Conservation (phyloP, 2,888 invertebrate species). For the Chrysolina haemoptera region DNA sequence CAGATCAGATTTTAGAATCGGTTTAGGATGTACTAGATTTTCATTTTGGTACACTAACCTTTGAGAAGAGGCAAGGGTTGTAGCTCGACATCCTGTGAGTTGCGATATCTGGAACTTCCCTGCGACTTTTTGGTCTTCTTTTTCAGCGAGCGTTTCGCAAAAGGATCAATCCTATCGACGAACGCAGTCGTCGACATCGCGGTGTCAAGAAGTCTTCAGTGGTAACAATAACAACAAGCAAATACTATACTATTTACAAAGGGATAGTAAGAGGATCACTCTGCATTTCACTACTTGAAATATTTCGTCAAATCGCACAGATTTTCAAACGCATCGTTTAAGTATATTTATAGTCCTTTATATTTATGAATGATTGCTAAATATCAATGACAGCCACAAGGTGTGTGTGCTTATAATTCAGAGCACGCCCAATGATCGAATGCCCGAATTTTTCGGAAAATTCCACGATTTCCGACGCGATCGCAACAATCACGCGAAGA, state of each 20-base stretch:
- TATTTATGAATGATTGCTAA: slow-evolving; percentile 65
- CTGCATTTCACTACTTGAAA: slow-evolving; percentile 65
- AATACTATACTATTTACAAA: slow-evolving; percentile 59
- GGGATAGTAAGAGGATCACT: slow-evolving; percentile 59
- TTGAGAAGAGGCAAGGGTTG: slow-evolving; percentile 96
- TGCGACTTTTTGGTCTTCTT: slow-evolving; percentile 99
- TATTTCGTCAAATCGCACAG: slow-evolving; percentile 64
- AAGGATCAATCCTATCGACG: slow-evolving; percentile 99
- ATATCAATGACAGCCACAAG: slow-evolving; percentile 67
- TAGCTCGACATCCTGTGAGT: slow-evolving; percentile 97
- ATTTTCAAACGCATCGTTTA: slow-evolving; percentile 63
- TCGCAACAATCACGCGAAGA: slow-evolving; percentile 40
- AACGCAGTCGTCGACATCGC: slow-evolving; percentile 90
- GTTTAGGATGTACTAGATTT: slow-evolving; percentile 27
- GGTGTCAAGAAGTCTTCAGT: slow-evolving; percentile 64
- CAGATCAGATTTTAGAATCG: neutral
- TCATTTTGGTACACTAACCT: slow-evolving; percentile 77
- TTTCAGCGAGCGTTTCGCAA: slow-evolving; percentile 97
- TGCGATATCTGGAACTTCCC: slow-evolving; percentile 98
- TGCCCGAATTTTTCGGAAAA: slow-evolving; percentile 51
- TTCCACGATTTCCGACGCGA: slow-evolving; percentile 38
- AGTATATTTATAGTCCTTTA: slow-evolving; percentile 55
- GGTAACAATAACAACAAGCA: slow-evolving; percentile 50
- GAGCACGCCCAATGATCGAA: slow-evolving; percentile 68
- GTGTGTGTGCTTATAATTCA: slow-evolving; percentile 63